phyloP scores from a whole-genome alignment of 2,888 invertebrate genomes.

The Axea sp. region DNA sequence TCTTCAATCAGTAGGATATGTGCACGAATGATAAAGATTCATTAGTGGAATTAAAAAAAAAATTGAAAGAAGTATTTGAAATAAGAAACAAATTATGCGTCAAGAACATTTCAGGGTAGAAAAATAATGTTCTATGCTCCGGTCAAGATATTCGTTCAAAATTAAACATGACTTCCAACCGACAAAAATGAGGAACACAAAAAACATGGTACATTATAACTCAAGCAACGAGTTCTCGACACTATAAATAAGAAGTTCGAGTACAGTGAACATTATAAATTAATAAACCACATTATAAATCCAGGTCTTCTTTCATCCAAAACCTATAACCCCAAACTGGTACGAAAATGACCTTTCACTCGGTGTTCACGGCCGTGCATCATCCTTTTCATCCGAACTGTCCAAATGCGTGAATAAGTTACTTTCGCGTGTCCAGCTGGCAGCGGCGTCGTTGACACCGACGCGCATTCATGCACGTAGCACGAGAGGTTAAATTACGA shows the following conservation, averaged over 20 bases:
- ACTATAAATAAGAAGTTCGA: conserved; percentile 22
- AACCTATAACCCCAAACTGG: conserved; percentile 24
- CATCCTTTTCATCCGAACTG: conserved; percentile 33
- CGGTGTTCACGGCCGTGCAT: conserved; percentile 10
- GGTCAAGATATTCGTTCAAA: too few relatives aligned
- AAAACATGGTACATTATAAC: conserved; percentile 14
- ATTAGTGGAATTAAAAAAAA: too few relatives aligned
- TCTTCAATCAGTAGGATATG: too few relatives aligned
- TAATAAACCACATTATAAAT: conserved; percentile 43
- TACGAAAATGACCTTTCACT: conserved; percentile 29
- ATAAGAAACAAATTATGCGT: too few relatives aligned
- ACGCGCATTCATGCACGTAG: conserved; percentile 39
- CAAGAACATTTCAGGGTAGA: too few relatives aligned
- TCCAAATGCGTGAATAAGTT: conserved; percentile 29
- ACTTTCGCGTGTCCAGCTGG: conserved; percentile 26
- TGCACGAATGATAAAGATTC: too few relatives aligned
- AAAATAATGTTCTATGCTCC: too few relatives aligned
- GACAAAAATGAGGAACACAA: conserved; percentile 6
- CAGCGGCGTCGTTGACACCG: conserved; percentile 41
- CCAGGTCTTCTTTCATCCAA: conserved; percentile 20
- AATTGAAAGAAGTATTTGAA: too few relatives aligned
- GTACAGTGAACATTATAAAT: conserved; percentile 14
- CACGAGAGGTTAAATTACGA: conserved; percentile 50
- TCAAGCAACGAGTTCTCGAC: conserved; percentile 4
- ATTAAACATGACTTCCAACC: conserved; percentile 5